Evolutionary conservation across 2,113 vertebrate species (phyloP), one percentile per base, ranked within the genome.

Genomic region (Callocephalon fimbriatum): DNA sequence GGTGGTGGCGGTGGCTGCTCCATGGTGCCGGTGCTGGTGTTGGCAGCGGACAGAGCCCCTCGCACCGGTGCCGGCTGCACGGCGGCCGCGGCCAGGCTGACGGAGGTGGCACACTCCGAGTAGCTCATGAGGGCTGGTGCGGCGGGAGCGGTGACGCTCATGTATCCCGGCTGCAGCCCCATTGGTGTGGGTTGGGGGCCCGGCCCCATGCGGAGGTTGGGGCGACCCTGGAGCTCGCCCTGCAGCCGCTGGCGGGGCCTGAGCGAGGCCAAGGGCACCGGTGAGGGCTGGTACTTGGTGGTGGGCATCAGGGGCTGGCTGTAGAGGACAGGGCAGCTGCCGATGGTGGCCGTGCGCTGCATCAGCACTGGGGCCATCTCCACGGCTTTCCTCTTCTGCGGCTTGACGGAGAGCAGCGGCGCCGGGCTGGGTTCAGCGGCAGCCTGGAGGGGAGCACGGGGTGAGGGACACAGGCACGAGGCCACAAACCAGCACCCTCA

Each of bases 241-340:
- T 98, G 94, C 72, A 97, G 95, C 3, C 86, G 90, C 80, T 91
- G 93, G 45, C 95, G 93, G 0, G 68, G 95, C 51, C 93, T 20
- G n/a, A 93, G 88, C 15, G 87, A 96, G 9, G 66, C 37, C 18
- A 87, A 45, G 61, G 95, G 95, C 92, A 88, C 6, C 0, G 61
- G 31, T 3, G 59, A 74, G 2, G 75, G 44, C 61, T 84, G 86
- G 68, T 62, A 93, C 91, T 98, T 97, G 99, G 99, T 97, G 96
- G 98, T 40, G 44, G 93, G 96, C 65, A 98, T 79, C 56, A 98
- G 70, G 45, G 99, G 77, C 58, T 99, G 99, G 73, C 98, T 99
- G 95, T 99, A 99, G 54, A 99, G 98, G 82, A 99, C 99, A 0
- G 99, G 98, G 96, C 98, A 99, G 96, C 99, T 99, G 63, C 99